Percentiles rank a stretch among this genome's conserved stretches.
phyloP scores from a whole-genome alignment of 2,888 invertebrate species.

The Alviniconcha strummeri region DNA sequence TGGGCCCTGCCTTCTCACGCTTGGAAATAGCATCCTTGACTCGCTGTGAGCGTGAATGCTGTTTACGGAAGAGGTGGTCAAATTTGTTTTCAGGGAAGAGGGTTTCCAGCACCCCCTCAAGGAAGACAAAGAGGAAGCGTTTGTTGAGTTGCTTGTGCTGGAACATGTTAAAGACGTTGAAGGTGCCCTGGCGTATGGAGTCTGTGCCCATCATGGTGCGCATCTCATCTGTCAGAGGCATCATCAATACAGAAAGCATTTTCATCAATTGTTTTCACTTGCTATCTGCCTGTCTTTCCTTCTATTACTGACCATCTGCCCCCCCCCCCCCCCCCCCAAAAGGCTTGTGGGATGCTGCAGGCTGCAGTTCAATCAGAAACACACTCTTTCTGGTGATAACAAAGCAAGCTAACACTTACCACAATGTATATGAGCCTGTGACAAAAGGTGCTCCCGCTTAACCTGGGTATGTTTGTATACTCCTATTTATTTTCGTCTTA shows the following conservation, averaged over 20 bases:
- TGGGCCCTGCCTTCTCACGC: neutral
- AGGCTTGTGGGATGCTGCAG: too few relatives aligned
- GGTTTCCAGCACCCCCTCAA: slow-evolving; percentile 87
- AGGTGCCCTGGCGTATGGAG: slow-evolving; percentile 87
- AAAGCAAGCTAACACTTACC: too few relatives aligned
- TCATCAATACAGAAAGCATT: too few relatives aligned
- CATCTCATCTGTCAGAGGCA: slow-evolving; percentile 83
- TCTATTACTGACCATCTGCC: too few relatives aligned
- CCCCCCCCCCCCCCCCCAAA: neutral
- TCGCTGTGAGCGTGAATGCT: slow-evolving; percentile 78
- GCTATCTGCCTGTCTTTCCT: too few relatives aligned
- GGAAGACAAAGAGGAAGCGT: slow-evolving; percentile 86
- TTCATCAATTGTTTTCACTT: too few relatives aligned
- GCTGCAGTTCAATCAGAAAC: too few relatives aligned
- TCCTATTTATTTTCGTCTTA: too few relatives aligned
- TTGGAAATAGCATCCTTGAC: slow-evolving; percentile 26
- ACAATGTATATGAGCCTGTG: too few relatives aligned
- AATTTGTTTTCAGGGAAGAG: slow-evolving; percentile 88
- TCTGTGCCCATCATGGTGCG: slow-evolving; percentile 92
- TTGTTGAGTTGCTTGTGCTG: slow-evolving; percentile 90
- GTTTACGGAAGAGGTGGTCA: slow-evolving; percentile 81
- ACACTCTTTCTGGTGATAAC: too few relatives aligned
- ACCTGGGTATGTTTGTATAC: too few relatives aligned
- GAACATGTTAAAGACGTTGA: slow-evolving; percentile 90
- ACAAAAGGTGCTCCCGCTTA: too few relatives aligned